Evolutionary conservation across 2,797 vertebrate genomes (phyloP), one percentile per base, ranked within the genome.

Genomic region (Tachyglossus aculeatus): DNA sequence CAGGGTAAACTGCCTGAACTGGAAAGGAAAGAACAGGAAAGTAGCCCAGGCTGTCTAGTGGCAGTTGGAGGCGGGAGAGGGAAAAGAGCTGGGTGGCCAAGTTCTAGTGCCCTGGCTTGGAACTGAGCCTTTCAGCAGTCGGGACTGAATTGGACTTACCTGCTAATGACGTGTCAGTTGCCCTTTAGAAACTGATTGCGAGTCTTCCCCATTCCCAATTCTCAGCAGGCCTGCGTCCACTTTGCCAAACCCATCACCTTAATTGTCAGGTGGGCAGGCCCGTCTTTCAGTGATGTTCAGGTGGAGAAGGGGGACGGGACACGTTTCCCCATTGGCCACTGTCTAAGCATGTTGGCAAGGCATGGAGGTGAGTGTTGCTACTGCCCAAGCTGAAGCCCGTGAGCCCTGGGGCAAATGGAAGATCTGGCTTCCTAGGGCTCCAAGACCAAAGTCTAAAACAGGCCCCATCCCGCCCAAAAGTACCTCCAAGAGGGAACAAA

Each of bases 401-500:
- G 37, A 65, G 33, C 33, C 21, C 66, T 45, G 29, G 54, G 51
- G 72, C 64, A 67, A 77, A 72, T 61, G 73, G 74, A 81, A 67
- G 33, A 77, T 71, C 45, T 73, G 38, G 6, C 59, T 77, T 84
- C 75, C 34, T 48, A 77, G 67, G 58, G 45, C 50, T 74, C 37
- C 76, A 56, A 71, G 52, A 67, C 67, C 75, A 65, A 68, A 57
- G 57, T 45, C 67, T 77, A 15, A 25, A 24, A 18, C 19, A 16
- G 31, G 38, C 12, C 44, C 33, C 19, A 15, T 24, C 21, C 9
- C n/a, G 25, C 7, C 21, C 19, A 62, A 67, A 71, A 78, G 11
- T 56, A 56, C 59, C 44, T 36, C 71, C 56, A 53, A 65, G 15
- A 70, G 79, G 71, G 68, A 69, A 54, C 60, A 61, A 70, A 77